Base-by-base conservation (phyloP, 2,113 vertebrate genomes). In the Gavialis gangeticus region DNA sequence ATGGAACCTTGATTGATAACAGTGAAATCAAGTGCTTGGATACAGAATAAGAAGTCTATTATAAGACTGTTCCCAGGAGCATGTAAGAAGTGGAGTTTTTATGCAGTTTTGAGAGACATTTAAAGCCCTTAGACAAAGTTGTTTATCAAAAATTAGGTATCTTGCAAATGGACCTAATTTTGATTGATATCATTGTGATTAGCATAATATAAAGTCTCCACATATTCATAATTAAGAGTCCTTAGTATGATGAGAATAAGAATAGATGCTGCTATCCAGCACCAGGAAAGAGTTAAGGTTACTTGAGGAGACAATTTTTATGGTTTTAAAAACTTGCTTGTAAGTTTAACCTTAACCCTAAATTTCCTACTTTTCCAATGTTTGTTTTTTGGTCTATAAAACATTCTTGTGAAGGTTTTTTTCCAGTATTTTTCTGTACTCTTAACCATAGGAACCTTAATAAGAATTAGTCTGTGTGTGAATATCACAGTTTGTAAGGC, bases 401-500 rank as follows among this genome's bases (percentile, higher is more conserved):
- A 34, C 22, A 10, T 69, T 69, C 67, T 34, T 34, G 30, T 22
- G n/a, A 69, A 37, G 30, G 19, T 37, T 34, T 69, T 46, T 8
- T 46, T 3, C 5, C 28, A 2, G 30, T 22, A 37, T 10, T 71
- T n/a, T 34, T n/a, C 18, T 71, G 22, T 37, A 37, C 67, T 37
- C 67, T 37, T 37, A 71, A 37, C 30, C 27, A n/a, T 30, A 67
- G 30, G 28, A 19, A 67, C 5, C 4, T 18, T 67, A 46, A 46
- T 46, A 46, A 46, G 46, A 46, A 46, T 46, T 46, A 46, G 46
- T 67, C 24, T 67, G n/a, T 1, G 11, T 19, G 0, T 3, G 3
- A n/a, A 28, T 5, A 1, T 0, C 9, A 12, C 0, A 0, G 7
- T 16, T 34, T 12, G 30, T 27, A 17, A 84, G 64, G 15, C 75